Conservation (phyloP, 2,888 invertebrate species). For the Conchocele bisecta region DNA sequence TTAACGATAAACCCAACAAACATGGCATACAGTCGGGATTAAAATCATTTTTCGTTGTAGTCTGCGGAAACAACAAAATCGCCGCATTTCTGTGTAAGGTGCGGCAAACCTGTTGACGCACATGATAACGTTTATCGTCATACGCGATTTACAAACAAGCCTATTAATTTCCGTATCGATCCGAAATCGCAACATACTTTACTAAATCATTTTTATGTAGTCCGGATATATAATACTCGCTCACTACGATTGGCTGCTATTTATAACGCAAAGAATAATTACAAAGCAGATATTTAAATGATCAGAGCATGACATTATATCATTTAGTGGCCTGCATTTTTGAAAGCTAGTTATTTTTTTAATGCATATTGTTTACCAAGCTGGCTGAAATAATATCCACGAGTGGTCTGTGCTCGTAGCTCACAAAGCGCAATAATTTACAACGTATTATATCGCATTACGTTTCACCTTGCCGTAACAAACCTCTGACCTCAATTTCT, state of each 20-base stretch:
- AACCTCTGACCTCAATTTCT: conserved; percentile 27
- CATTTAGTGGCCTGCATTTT: not conserved
- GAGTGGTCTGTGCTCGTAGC: too few relatives aligned
- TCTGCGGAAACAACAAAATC: too few relatives aligned
- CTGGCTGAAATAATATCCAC: too few relatives aligned
- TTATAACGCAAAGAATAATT: conserved; percentile 11
- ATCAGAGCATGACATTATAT: not conserved
- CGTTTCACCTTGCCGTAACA: conserved; percentile 44
- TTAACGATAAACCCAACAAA: too few relatives aligned
- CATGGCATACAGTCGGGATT: too few relatives aligned
- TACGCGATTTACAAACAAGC: too few relatives aligned
- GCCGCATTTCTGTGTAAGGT: too few relatives aligned
- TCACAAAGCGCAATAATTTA: conserved; percentile 19
- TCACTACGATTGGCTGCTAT: conserved; percentile 7
- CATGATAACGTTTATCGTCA: too few relatives aligned
- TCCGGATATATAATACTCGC: not conserved
- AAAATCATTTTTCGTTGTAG: too few relatives aligned
- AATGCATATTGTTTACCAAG: conserved; percentile 11
- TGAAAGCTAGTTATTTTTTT: not conserved
- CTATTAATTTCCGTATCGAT: conserved; percentile 21
- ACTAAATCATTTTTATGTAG: conserved; percentile 18
- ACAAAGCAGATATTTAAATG: not conserved
- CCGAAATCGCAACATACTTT: conserved; percentile 6
- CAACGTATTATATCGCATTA: conserved; percentile 20
- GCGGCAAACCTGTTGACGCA: too few relatives aligned